A percentile compares a stretch with the other conserved stretches of the same genome.
These are phyloP conservation scores for Parazoanthus atlanticus DNA, from an alignment of 92 coral and sea anemone genomes.

Conservation along the genomic window DNA sequence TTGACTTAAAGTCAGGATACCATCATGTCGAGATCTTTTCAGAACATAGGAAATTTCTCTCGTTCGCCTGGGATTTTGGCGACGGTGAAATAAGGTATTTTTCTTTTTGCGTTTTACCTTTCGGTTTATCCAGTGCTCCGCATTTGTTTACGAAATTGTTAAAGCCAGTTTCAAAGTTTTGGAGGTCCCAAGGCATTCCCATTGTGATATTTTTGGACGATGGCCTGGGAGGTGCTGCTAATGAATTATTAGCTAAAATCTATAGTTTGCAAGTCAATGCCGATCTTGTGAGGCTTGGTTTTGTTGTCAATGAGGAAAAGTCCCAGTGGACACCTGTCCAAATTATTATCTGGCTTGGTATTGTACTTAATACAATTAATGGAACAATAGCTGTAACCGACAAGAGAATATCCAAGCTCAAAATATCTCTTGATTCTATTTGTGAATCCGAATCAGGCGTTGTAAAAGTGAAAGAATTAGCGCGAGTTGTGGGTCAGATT, in stretches of 20 bases:
- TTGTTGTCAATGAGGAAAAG: conserved; percentile 28
- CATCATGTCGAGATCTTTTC: too few relatives aligned
- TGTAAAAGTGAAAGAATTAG: conserved; percentile 10
- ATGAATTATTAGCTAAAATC: not conserved
- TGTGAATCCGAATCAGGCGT: not conserved
- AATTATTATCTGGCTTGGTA: conserved; percentile 30
- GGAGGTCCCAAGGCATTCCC: too few relatives aligned
- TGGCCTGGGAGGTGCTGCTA: conserved; percentile 27
- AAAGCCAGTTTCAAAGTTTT: too few relatives aligned
- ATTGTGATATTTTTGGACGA: conserved; percentile 28
- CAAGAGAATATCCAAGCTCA: conserved; percentile 17
- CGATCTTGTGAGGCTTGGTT: conserved; percentile 19
- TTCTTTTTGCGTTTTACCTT: too few relatives aligned
- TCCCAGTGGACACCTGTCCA: conserved; percentile 21
- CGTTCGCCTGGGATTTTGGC: too few relatives aligned
- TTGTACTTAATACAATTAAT: conserved; percentile 8
- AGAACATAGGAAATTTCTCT: too few relatives aligned
- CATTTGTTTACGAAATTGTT: too few relatives aligned
- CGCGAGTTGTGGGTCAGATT: not conserved
- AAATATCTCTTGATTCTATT: conserved; percentile 18
- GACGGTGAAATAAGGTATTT: too few relatives aligned
- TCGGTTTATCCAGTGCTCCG: too few relatives aligned
- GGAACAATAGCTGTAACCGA: conserved; percentile 24
- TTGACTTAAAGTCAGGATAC: too few relatives aligned
- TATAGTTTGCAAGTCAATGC: conserved; percentile 29